Conservation (phyloP, 2,113 vertebrate species). For the Sarotherodon lohbergeri region DNA sequence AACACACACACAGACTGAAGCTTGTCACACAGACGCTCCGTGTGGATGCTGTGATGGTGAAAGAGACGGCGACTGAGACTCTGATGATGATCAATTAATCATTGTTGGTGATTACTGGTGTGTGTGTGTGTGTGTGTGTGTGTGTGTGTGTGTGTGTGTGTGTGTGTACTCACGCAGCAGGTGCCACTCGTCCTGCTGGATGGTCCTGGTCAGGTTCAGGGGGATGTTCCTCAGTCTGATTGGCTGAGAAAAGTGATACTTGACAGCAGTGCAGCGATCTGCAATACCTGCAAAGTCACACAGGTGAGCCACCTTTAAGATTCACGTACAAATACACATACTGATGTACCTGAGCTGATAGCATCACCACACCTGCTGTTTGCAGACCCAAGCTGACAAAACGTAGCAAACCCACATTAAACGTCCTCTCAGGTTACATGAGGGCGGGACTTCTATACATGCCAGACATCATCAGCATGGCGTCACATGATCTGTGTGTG, state of each 20-base stretch:
- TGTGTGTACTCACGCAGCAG: slow-evolving; percentile 74
- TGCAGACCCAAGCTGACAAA: background rate
- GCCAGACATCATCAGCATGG: background rate
- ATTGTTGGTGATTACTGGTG: background rate
- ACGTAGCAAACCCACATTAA: background rate
- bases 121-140: background rate
- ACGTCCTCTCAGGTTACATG: background rate
- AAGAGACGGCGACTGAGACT: background rate
- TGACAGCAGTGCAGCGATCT: slow-evolving; percentile 79
- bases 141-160: background rate
- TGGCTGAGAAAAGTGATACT: slow-evolving; percentile 83
- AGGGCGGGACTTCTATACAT: background rate
- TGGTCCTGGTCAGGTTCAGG: slow-evolving; percentile 81
- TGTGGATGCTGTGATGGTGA: background rate
- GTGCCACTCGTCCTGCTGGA: slow-evolving; percentile 85
- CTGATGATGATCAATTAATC: background rate
- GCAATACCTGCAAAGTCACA: slow-evolving; percentile 48
- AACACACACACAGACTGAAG: too few relatives aligned
- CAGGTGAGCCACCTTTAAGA: background rate
- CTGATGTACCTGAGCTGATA: background rate
- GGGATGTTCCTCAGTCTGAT: slow-evolving; percentile 78
- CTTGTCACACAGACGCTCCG: background rate
- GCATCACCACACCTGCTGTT: background rate
- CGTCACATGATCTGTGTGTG: background rate
- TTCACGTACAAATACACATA: background rate